Evolutionary conservation across 2,113 vertebrate species (phyloP).

Genomic region (Neodontobutis hainanensis): DNA sequence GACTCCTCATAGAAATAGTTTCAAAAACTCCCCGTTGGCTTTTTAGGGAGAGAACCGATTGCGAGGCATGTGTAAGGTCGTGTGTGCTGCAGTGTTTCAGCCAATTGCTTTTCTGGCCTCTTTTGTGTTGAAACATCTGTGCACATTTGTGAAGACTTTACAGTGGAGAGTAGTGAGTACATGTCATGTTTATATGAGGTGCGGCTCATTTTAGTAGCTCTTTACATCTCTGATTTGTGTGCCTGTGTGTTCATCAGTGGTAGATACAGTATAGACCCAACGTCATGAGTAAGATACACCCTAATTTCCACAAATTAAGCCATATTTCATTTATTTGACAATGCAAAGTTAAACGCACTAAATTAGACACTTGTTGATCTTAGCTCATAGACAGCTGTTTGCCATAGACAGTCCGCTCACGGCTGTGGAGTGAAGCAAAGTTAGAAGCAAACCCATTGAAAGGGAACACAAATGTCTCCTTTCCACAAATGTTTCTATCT

Average conservation of each 20-base stretch:
- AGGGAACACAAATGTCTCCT: no score
- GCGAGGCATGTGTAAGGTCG: constrained; percentile 68
- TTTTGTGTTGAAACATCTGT: constrained; percentile 76
- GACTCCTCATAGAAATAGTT: constrained; percentile 74
- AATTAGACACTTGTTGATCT: no score
- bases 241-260: constrained; percentile 36
- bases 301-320: no score
- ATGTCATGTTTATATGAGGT: constrained; percentile 60
- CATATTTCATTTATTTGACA: no score
- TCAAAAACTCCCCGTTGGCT: constrained; percentile 68
- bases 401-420: no score
- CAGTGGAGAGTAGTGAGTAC: constrained; percentile 58
- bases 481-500: no score
- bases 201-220: constrained; percentile 47
- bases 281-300: no score
- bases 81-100: constrained; percentile 67
- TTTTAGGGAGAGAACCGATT: constrained; percentile 61
- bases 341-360: no score
- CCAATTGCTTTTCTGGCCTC: constrained; percentile 70
- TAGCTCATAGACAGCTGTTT: no score
- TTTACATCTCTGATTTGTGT: constrained; percentile 60
- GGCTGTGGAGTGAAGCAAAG: no score
- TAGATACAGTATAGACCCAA: no score
- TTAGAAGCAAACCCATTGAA: no score
- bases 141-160: constrained; percentile 58